Conservation (phyloP, 2,797 vertebrate genomes). For the Phaenicophaeus curvirostris region DNA sequence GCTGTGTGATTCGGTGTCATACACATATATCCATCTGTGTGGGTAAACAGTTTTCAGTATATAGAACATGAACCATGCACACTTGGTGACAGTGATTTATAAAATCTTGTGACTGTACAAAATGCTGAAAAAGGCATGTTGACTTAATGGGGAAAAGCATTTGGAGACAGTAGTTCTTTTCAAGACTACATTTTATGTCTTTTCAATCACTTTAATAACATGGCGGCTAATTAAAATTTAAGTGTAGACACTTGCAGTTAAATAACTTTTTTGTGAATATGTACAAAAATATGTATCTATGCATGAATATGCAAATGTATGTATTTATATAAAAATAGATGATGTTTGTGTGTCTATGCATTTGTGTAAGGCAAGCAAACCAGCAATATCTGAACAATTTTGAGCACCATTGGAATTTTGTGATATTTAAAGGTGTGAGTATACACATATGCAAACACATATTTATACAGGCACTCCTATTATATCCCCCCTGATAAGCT, state of each 20-base stretch:
- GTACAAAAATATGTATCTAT: background rate
- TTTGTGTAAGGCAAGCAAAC: background rate
- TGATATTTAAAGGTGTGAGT: background rate
- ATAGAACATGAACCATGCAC: background rate
- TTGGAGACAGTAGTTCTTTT: slow-evolving; percentile 5
- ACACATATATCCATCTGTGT: background rate
- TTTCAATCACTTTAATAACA: slow-evolving; percentile 16
- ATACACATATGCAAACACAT: background rate
- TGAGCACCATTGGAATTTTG: slow-evolving; percentile 10
- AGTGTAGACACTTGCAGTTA: background rate
- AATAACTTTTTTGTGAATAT: background rate
- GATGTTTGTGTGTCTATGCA: accelerated
- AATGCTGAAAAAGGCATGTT: slow-evolving; percentile 30
- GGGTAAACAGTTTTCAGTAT: background rate
- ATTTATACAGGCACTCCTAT: accelerated
- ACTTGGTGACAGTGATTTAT: background rate
- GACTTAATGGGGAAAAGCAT: slow-evolving; percentile 25
- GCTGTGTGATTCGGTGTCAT: slow-evolving; percentile 43
- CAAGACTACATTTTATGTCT: background rate
- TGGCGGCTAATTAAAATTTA: background rate
- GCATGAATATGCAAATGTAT: background rate
- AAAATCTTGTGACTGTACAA: slow-evolving; percentile 37
- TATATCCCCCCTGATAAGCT: background rate
- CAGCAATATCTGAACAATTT: background rate
- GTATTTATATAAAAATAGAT: background rate